These are phyloP conservation scores for Trypoxylon attenuatum DNA, from an alignment of 2,888 invertebrate species.

Conservation along the genomic window DNA sequence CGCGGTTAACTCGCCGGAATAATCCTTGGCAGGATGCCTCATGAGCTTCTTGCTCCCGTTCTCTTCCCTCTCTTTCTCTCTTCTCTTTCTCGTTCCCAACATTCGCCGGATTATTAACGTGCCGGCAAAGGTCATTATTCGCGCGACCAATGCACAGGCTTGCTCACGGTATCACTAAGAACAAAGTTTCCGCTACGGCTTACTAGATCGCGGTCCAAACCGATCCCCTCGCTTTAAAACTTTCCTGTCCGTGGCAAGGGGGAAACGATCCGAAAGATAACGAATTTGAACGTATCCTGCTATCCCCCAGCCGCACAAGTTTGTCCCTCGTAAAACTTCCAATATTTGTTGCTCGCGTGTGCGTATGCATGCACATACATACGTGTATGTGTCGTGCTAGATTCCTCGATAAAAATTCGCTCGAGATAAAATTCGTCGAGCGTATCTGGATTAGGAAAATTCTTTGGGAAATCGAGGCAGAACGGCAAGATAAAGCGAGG, in stretches of 20 bases:
- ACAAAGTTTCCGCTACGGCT: background rate
- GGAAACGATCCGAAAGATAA: background rate
- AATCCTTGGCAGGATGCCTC: conserved; percentile 18
- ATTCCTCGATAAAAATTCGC: too few relatives aligned
- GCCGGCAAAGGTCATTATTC: background rate
- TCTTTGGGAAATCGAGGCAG: too few relatives aligned
- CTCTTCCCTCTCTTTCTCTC: background rate
- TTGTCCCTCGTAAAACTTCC: background rate
- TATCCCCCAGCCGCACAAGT: background rate
- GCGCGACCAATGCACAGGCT: background rate
- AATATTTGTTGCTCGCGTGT: background rate
- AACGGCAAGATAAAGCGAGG: too few relatives aligned
- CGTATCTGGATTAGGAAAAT: too few relatives aligned
- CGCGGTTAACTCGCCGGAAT: conserved; percentile 12
- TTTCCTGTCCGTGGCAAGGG: background rate
- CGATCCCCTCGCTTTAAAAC: background rate
- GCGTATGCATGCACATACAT: background rate
- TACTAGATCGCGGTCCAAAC: too few relatives aligned
- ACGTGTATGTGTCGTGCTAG: background rate
- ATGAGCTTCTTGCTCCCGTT: background rate
- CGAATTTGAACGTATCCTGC: background rate
- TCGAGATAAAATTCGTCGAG: too few relatives aligned
- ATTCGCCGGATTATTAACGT: background rate
- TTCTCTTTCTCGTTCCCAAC: too few relatives aligned
- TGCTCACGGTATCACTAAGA: background rate